A percentile compares a stretch with the other conserved stretches of the same genome.
Conservation (phyloP, 2,113 vertebrate genomes). For the Calidris pugnax region DNA sequence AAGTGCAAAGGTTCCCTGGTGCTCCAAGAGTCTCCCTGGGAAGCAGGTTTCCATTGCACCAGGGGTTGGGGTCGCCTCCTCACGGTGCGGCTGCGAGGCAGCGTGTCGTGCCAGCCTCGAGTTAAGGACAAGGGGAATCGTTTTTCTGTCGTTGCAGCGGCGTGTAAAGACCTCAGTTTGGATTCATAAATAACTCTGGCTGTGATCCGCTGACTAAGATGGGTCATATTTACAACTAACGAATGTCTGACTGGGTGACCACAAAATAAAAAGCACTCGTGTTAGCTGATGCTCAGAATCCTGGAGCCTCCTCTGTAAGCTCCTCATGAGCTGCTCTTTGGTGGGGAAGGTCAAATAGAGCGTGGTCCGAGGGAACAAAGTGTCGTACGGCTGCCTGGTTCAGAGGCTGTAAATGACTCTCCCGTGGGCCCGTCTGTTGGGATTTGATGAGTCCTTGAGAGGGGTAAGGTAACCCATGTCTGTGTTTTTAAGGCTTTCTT, state of each 20-base stretch:
- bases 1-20: slow-evolving; percentile 54
- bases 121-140: background rate
- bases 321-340: background rate
- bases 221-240: background rate
- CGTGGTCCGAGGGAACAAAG: background rate
- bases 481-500: background rate
- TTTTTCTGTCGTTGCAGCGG: background rate
- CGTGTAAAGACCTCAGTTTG: background rate
- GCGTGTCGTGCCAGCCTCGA: background rate
- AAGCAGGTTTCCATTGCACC: slow-evolving; percentile 16
- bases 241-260: background rate
- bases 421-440: background rate
- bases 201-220: background rate
- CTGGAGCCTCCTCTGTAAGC: background rate
- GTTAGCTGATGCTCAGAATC: background rate
- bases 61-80: background rate
- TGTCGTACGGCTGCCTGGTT: background rate
- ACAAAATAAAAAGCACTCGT: background rate
- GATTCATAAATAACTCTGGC: background rate
- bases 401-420: background rate
- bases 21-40: slow-evolving; percentile 26
- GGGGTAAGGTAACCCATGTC: background rate
- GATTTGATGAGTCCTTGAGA: background rate
- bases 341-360: background rate
- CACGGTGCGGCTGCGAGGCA: background rate